A percentile compares a stretch with the other conserved stretches of the same genome.
Conservation (phyloP, 2,113 vertebrate species). For the Phodopus roborovskii region DNA sequence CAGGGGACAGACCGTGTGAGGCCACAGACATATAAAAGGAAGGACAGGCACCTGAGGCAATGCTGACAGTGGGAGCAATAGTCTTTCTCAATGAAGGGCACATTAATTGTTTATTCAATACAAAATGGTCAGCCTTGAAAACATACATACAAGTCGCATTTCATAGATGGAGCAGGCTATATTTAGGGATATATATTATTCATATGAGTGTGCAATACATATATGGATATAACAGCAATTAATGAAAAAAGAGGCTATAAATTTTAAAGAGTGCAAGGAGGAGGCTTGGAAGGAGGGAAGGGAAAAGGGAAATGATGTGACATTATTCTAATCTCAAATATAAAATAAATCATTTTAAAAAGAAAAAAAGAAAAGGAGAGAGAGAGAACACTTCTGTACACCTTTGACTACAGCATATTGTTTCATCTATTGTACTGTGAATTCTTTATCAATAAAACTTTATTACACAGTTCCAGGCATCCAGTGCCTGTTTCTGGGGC, state of each 20-base stretch:
- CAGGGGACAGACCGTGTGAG: not conserved
- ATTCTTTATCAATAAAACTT: not conserved
- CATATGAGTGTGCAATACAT: too few relatives aligned
- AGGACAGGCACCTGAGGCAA: not conserved
- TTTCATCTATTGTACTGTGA: not conserved
- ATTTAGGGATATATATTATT: not conserved
- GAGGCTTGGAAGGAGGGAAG: not conserved
- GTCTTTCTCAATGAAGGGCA: not conserved
- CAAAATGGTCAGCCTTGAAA: not conserved
- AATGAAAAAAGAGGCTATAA: not conserved
- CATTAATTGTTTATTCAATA: not conserved
- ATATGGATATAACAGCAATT: not conserved
- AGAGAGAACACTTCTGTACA: not conserved
- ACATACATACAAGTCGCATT: not conserved
- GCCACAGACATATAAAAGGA: not conserved
- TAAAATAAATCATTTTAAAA: not conserved
- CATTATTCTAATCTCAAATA: not conserved
- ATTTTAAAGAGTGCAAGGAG: not conserved
- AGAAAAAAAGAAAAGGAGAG: not conserved
- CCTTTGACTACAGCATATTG: not conserved
- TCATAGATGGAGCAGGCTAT: not conserved
- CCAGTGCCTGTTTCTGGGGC: rapidly evolving
- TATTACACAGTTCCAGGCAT: not conserved
- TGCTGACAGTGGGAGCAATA: not conserved
- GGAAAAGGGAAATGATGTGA: not conserved